Evolutionary conservation across 2,888 invertebrate genomes (phyloP), one percentile per base, ranked within the genome.

Genomic region (Chloroclystis v-ata): DNA sequence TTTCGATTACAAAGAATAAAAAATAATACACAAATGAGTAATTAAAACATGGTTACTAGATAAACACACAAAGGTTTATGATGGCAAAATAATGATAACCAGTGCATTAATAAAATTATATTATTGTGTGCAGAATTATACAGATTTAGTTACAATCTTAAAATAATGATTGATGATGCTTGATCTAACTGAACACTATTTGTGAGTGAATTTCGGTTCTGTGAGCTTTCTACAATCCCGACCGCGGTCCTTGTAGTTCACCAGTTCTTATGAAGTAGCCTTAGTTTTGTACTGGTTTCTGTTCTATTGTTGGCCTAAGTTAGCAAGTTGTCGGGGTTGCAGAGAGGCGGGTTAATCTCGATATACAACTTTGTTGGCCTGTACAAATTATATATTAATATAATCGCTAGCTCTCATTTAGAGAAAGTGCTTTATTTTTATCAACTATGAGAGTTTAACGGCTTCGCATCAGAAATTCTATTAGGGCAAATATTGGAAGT

Each of bases 361-460:
- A 54, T 57, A 49, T 60, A 60, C 52, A 54, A 56, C 60, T 61
- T 52, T 58, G 64, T 75, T 75, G 72, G 78, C 72, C 72, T 76
- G 75, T 79, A 77, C 75, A 79, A 79, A 78, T 71, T 71, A 71
- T 71, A 71, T 73, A 75, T 72, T 75, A 71, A 75, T 75, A 75
- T 77, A 76, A 75, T 75, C 69, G 73, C 72, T 69, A 71, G 71
- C 75, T 78, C 78, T 76, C 74, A 63, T 68, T 63, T 68, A 65
- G 68, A 69, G 59, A 67, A 76, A 78, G 75, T 75, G 78, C 75
- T 75, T 78, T 77, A 78, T 79, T 76, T 78, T 77, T 70, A 64
- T 68, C 62, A 47, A 59, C 60, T 61, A 64, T 70, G 75, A 73
- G 75, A 74, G 72, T 69, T 53, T 63, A 62, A 62, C 56, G 69